Evolutionary conservation across 2,797 vertebrate genomes (phyloP).

Genomic region (Cirrhinus mrigala): DNA sequence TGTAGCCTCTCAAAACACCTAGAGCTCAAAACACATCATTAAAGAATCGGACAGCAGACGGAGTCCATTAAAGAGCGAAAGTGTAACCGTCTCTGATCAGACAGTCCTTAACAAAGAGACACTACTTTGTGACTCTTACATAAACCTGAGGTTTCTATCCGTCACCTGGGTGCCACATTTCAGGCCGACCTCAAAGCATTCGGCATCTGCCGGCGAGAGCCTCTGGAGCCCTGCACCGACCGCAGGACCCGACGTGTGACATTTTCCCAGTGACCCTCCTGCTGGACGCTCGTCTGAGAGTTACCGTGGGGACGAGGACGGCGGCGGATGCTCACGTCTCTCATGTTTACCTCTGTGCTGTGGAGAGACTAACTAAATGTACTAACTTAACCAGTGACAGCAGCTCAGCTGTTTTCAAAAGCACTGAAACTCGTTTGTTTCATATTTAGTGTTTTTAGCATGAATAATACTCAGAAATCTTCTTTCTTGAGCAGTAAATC

Average conservation of each 20-base stretch:
- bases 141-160: constrained; percentile 65
- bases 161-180: constrained; percentile 71
- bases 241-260: constrained; percentile 60
- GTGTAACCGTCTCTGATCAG: neutral
- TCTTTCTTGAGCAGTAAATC: neutral
- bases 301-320: constrained; percentile 41
- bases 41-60: neutral
- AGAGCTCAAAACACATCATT: neutral
- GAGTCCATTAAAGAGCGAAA: no score
- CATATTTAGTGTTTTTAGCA: neutral
- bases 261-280: constrained; percentile 61
- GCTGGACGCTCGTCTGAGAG: constrained; percentile 43
- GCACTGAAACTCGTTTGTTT: neutral
- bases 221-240: constrained; percentile 62
- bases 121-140: constrained; percentile 32
- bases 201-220: constrained; percentile 62
- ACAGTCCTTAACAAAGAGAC: constrained; percentile 17
- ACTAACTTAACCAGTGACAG: neutral
- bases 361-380: no score
- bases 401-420: neutral
- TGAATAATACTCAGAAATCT: neutral
- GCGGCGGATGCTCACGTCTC: constrained; percentile 26
- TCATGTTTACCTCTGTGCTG: neutral
- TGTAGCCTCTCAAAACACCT: neutral
- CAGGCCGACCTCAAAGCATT: constrained; percentile 66